Conservation (phyloP, 2,888 invertebrate species). For the Sicus ferrugineus region DNA sequence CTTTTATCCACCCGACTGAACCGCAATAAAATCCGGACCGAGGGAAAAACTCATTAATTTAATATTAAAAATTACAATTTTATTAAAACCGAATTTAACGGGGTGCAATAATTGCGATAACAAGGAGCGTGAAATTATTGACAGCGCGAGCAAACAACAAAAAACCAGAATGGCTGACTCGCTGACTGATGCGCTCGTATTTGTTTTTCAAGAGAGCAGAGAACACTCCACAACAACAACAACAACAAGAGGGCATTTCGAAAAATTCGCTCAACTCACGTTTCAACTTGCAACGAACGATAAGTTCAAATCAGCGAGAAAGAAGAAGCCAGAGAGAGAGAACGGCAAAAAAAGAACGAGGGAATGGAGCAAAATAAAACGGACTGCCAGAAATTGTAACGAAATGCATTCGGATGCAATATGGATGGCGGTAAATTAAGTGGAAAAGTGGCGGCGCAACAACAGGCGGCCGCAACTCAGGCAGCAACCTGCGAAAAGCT, state of each 20-base stretch:
- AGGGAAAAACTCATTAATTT: background rate
- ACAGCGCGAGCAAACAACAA: background rate
- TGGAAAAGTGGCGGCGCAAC: constrained; percentile 50
- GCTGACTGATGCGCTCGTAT: too few relatives aligned
- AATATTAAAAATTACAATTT: background rate
- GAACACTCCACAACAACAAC: background rate
- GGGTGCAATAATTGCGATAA: constrained; percentile 14
- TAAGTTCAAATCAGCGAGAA: background rate
- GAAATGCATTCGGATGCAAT: constrained; percentile 15
- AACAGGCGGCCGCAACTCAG: background rate
- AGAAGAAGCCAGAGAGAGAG: background rate
- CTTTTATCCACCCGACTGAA: too few relatives aligned
- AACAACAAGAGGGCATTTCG: background rate
- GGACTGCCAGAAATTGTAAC: constrained; percentile 13
- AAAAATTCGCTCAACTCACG: too few relatives aligned
- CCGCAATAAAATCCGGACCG: background rate
- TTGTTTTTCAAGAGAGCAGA: background rate
- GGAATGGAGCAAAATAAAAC: background rate
- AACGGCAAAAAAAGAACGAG: background rate
- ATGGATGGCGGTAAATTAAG: constrained; percentile 51
- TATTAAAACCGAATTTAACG: constrained; percentile 5
- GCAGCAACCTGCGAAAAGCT: background rate
- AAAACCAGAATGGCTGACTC: too few relatives aligned
- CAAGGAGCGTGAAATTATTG: background rate
- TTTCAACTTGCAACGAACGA: background rate